Conservation (phyloP, 1,140 invertebrate species). For the Hycleus cichorii region DNA sequence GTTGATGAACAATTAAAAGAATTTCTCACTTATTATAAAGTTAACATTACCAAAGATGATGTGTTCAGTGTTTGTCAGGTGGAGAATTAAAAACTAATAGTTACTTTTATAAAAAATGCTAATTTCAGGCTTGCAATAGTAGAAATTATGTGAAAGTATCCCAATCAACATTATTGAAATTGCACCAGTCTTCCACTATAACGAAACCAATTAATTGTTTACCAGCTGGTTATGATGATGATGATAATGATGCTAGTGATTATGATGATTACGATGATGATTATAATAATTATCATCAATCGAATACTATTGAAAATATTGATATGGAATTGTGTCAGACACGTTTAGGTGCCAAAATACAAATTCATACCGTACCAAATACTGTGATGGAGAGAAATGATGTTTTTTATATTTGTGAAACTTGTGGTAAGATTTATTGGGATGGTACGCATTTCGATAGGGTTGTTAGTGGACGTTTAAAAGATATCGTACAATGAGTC, state of each 20-base stretch:
- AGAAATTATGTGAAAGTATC: conserved; percentile 48
- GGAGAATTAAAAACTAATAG: conserved; percentile 12
- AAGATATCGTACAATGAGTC: conserved; percentile 28
- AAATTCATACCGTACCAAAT: conserved; percentile 46
- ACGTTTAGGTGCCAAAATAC: conserved; percentile 41
- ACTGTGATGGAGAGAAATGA: conserved; percentile 44
- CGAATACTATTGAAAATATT: conserved; percentile 35
- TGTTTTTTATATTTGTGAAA: conserved; percentile 53
- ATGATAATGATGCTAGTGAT: conserved; percentile 36
- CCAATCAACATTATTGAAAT: conserved; percentile 41
- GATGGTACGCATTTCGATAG: conserved; percentile 51
- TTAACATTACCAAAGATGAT: conserved; percentile 50
- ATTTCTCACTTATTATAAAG: conserved; percentile 54
- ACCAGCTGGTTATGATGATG: conserved; percentile 20
- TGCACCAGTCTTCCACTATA: conserved; percentile 23
- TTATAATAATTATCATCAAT: no score
- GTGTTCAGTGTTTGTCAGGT: conserved; percentile 62
- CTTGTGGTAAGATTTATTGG: conserved; percentile 62
- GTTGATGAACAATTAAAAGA: conserved; percentile 52
- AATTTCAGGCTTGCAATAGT: conserved; percentile 49
- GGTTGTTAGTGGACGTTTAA: conserved; percentile 38
- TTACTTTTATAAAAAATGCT: background rate
- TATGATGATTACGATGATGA: conserved; percentile 34
- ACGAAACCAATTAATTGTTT: conserved; percentile 16
- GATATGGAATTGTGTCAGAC: conserved; percentile 40